Conservation (phyloP, 2,888 invertebrate species). For the Reticulitermes lucifugus region DNA sequence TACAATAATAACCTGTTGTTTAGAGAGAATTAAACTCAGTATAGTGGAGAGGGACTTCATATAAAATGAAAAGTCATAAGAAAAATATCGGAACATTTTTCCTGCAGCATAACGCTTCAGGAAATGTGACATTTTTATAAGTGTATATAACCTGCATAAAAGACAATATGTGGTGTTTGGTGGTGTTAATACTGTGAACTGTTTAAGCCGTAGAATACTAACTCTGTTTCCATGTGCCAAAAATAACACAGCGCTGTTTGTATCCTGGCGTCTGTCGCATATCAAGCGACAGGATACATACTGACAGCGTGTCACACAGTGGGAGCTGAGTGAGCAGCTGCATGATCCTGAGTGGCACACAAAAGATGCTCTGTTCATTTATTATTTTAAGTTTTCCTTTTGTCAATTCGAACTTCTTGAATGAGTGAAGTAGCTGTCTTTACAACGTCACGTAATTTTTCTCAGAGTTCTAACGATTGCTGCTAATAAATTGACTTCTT, state of each 20-base stretch:
- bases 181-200: background rate
- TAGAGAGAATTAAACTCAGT: too few relatives aligned
- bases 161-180: background rate
- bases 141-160: background rate
- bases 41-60: too few relatives aligned
- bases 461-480: background rate
- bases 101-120: background rate
- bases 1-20: too few relatives aligned
- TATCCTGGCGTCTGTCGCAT: constrained; percentile 1
- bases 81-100: too few relatives aligned
- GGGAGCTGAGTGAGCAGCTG: background rate
- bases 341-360: background rate
- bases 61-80: too few relatives aligned
- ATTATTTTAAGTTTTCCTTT: background rate
- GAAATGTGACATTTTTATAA: background rate
- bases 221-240: constrained; percentile 30
- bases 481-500: too few relatives aligned
- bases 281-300: constrained; percentile 8
- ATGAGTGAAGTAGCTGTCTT: background rate
- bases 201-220: constrained; percentile 7
- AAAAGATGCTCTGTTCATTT: background rate
- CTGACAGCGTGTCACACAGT: background rate
- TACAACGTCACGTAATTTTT: background rate
- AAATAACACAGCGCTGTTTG: background rate
- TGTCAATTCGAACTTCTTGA: background rate